These are phyloP conservation scores for Colistium nudipinnis DNA, from an alignment of 2,113 vertebrate species.

Conservation along the genomic window DNA sequence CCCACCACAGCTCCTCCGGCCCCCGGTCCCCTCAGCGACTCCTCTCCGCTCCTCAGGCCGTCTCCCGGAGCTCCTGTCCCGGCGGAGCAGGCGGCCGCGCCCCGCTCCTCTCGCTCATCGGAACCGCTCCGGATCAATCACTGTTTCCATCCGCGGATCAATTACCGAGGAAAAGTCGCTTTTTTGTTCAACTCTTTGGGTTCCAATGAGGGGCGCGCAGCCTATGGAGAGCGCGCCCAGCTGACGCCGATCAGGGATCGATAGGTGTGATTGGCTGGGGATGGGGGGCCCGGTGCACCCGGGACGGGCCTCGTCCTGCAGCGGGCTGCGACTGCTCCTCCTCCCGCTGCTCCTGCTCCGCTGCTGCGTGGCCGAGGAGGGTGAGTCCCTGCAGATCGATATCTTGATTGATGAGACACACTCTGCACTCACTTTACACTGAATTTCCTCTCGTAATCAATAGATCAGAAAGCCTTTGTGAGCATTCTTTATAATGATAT, in stretches of 20 bases:
- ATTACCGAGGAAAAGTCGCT: neutral
- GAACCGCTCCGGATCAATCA: neutral
- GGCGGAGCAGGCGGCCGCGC: conserved; percentile 31
- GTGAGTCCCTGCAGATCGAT: conserved; percentile 27
- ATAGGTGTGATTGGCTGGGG: conserved; percentile 9
- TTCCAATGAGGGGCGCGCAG: conserved; percentile 46
- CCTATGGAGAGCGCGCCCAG: conserved; percentile 34
- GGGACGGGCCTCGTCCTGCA: conserved; percentile 32
- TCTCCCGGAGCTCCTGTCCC: conserved; percentile 4
- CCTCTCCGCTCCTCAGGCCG: neutral
- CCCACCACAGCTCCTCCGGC: neutral
- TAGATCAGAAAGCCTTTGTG: too few relatives aligned
- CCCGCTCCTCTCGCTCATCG: conserved; percentile 14
- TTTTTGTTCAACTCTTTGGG: neutral
- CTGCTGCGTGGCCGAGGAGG: conserved; percentile 53
- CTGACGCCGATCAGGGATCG: conserved; percentile 46
- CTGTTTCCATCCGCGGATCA: neutral
- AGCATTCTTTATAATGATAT: too few relatives aligned
- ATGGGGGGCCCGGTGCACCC: conserved; percentile 21
- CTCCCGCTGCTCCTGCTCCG: conserved; percentile 52
- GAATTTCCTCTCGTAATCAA: neutral
- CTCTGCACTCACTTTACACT: too few relatives aligned
- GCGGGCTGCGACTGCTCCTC: conserved; percentile 34
- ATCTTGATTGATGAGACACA: neutral
- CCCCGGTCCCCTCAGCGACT: conserved; percentile 19